Base-by-base conservation (phyloP, 2,113 vertebrate genomes). In the Desmodus rotundus region DNA sequence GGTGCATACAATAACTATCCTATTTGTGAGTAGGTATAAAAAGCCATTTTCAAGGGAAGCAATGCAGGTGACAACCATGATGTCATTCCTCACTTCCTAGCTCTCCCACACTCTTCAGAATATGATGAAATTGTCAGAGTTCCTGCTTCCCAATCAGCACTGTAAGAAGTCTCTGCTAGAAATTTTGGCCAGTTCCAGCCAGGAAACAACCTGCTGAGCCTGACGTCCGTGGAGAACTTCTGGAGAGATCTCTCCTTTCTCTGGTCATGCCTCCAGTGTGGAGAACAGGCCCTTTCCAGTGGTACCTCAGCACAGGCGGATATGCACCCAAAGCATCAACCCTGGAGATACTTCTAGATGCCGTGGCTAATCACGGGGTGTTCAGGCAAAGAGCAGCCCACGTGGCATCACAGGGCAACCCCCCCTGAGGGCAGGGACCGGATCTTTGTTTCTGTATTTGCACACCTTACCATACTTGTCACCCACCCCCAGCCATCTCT, bases 21-120 rank as follows among this genome's bases (percentile, higher is more conserved):
- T 45, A 61, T 47, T 85, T 93, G 12, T 90, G 84, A 52, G 50
- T 52, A 84, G 50, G n/a, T 76, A 45, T 43, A 7, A 58, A 84
- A 95, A 67, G 38, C 16, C 36, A 73, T 10, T 45, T 36, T 52
- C n/a, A 24, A 77, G 1, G 36, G 19, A 50, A 70, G 41, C 15
- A 41, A 15, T 68, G 5, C 4, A 74, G 38, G 36, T 61, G 16
- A 76, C 7, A 54, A 67, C 1, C 9, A 80, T 45, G 24, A 76
- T 15, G 47, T 70, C 76, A 72, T 45, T 83, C 70, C 61, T 86
- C 52, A 91, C 12, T 28, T 50, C 31, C 26, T 10, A 68, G 41
- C 36, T 36, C 4, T 33, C 43, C 4, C n/a, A n/a, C 7, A 38
- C 38, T 50, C 19, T 67, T n/a, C 24, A 54, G 70, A 87, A 67